Base-by-base conservation (phyloP, 2,113 vertebrate genomes). In the Todiramphus saurophagus region DNA sequence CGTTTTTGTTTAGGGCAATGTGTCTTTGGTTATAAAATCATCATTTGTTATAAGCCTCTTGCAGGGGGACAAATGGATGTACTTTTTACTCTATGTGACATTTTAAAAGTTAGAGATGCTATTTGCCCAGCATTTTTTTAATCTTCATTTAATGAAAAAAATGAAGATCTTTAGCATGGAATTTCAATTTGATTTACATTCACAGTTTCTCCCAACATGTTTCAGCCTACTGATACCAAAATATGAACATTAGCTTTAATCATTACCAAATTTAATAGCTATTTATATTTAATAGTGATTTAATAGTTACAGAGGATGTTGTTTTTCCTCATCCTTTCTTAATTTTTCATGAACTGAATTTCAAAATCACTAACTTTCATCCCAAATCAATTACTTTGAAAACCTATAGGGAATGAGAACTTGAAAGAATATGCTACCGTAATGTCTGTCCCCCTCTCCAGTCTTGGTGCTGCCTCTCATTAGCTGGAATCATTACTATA, bases 1-100 rank as follows among this genome's bases (percentile, higher is more conserved):
- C 90, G 88, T 83, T 94, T 90, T 76, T 85, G 89, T 89, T 94
- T 91, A 93, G 86, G 83, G 93, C 91, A 91, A 91, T 80, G 63
- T 94, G 66, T 92, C 95, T 98, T 96, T 90, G 94, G 83, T 89
- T 96, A 91, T 82, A 87, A 97, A 94, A 97, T 94, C 94, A 95
- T 93, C 91, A 64, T 93, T 96, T 94, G 96, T 96, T 96, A 83
- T 93, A 96, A 89, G 67, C 12, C 33, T 87, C 74, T 94, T 60
- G 66, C 66, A 94, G 70, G 31, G 88, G 93, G 62, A 89, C 89
- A 96, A 91, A 86, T 83, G 91, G 66, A 93, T 68, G 76, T 72
- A 94, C 97, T 93, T 93, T 88, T 93, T 80, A 97, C 63, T 96
- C 79, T 72, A 33, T 87, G 70, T 19, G 73, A 95, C 87, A 94